Percentiles rank a stretch among this genome's conserved stretches.
phyloP scores from a whole-genome alignment of 2,888 invertebrate species.

The Hesperia comma region DNA sequence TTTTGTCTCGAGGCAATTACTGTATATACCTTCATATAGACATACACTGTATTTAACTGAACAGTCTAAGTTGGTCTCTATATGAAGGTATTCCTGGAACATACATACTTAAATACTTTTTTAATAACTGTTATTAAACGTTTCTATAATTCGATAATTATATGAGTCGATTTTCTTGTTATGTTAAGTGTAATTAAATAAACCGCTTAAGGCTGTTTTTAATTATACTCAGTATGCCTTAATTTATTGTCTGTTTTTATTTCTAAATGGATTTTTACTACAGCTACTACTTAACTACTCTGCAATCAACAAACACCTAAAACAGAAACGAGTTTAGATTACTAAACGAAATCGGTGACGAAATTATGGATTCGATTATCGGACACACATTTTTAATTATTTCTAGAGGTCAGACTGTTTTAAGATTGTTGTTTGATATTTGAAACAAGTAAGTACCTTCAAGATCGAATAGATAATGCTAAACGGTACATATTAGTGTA shows the following conservation, averaged over 20 bases:
- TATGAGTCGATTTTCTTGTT: background rate
- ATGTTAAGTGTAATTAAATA: background rate
- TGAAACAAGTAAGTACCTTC: background rate
- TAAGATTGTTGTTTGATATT: conserved; percentile 17
- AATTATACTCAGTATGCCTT: background rate
- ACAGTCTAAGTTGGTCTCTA: too few species aligned
- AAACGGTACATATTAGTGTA: background rate
- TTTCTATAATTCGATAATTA: too few species aligned
- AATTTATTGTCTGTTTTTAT: background rate
- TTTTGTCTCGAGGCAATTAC: too few species aligned
- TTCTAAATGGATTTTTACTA: background rate
- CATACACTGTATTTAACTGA: too few species aligned
- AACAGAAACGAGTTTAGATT: conserved; percentile 8
- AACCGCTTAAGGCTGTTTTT: background rate
- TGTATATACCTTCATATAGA: too few species aligned
- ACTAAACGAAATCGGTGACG: conserved; percentile 3
- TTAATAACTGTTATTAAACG: too few species aligned
- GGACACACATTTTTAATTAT: conserved; percentile 21
- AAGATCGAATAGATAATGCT: background rate
- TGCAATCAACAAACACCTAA: background rate
- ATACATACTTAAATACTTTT: too few species aligned
- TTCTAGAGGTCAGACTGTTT: conserved; percentile 4
- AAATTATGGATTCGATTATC: conserved; percentile 19
- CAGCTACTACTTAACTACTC: background rate
- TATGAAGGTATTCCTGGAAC: too few species aligned